phyloP scores from a whole-genome alignment of 2,113 vertebrate genomes.

The Camelus bactrianus region DNA sequence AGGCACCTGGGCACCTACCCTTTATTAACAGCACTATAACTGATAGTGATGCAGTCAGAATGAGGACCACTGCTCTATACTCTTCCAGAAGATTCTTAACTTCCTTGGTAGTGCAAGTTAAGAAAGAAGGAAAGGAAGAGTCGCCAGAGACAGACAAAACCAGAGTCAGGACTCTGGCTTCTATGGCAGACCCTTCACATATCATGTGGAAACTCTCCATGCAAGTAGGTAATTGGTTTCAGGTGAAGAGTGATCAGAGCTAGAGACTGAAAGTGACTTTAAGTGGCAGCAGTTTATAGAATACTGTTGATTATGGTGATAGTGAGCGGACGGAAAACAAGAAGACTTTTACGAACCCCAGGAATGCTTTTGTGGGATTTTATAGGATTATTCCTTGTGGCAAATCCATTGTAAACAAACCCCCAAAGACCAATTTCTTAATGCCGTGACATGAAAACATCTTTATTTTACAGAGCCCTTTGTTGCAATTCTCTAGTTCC shows the following conservation, averaged over 20 bases:
- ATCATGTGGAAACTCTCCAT: background rate
- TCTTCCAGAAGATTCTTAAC: background rate
- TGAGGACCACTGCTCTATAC: background rate
- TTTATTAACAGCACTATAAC: background rate
- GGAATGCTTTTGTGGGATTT: background rate
- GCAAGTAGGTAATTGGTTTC: background rate
- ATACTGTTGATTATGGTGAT: background rate
- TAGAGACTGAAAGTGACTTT: background rate
- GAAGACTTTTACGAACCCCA: background rate
- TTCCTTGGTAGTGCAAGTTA: background rate
- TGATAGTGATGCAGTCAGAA: background rate
- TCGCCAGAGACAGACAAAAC: background rate
- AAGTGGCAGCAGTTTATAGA: background rate
- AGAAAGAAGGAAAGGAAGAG: slow-evolving; percentile 17
- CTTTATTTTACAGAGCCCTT: slow-evolving; percentile 29
- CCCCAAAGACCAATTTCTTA: slow-evolving; percentile 5
- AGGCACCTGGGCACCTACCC: background rate
- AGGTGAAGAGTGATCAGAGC: background rate
- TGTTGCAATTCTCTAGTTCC: background rate
- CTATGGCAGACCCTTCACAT: background rate
- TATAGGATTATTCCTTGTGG: background rate
- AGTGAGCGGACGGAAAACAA: background rate
- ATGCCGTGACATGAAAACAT: slow-evolving; percentile 18
- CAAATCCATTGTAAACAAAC: slow-evolving; percentile 4
- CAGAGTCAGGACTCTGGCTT: background rate